Base-by-base conservation (phyloP, 2,888 invertebrate genomes). In the Pyrgus malvae region DNA sequence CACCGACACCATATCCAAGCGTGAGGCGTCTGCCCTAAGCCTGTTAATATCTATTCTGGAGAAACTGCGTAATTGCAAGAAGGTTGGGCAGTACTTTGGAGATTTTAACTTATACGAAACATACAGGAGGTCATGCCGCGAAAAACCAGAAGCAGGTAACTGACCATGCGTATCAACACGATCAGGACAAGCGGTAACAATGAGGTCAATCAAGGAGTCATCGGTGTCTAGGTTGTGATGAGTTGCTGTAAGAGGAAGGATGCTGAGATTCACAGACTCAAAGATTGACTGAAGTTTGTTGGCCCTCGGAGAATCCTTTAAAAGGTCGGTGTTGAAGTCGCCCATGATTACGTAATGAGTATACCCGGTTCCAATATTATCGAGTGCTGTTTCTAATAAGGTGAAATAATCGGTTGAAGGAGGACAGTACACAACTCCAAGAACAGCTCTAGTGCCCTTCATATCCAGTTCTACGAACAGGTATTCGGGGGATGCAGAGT, bases 351-450 rank as follows among this genome's bases (percentile, higher is more conserved):
- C n/a, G n/a, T n/a, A n/a, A n/a, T n/a, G n/a, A n/a, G n/a, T n/a
- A n/a, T n/a, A n/a, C n/a, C n/a, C n/a, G n/a, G n/a, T n/a, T n/a
- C n/a, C n/a, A n/a, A n/a, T n/a, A n/a, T n/a, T n/a, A n/a, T n/a
- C n/a, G n/a, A n/a, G n/a, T n/a, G 12, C 21, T 27, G 45, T 45
- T 45, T 45, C 2, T 23, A 31, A 16, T 45, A 12, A 9, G 23
- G 16, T 16, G 21, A 8, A 38, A 21, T 9, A 38, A 4, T 38
- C 38, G 19, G 11, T 8, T 2, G 38, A 38, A 38, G 38, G 38
- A 19, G 38, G 38, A 38, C 38, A 38, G 38, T 38, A 38, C 8
- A 14, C 38, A n/a, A n/a, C n/a, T n/a, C n/a, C n/a, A n/a, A n/a
- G n/a, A n/a, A n/a, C n/a, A n/a, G n/a, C n/a, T n/a, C 11, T 38